Percentiles rank a stretch among this genome's conserved stretches.
phyloP scores from a whole-genome alignment of 2,797 vertebrate genomes.

The Pogoniulus pusillus region DNA sequence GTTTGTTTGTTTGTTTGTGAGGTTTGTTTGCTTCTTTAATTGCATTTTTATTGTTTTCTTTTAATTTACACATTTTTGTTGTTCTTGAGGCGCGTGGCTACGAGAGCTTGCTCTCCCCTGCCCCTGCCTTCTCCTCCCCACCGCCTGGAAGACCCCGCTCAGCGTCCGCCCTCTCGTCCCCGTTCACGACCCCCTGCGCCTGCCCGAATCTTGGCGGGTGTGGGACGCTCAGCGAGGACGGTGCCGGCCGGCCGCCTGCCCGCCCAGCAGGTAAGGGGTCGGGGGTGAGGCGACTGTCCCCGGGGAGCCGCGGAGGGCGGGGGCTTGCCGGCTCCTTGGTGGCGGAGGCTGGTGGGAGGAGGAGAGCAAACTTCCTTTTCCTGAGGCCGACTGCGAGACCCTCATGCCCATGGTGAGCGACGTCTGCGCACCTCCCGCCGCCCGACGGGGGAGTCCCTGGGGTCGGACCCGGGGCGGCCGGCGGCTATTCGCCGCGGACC shows the following conservation, averaged over 20 bases:
- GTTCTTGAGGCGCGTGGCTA: not conserved
- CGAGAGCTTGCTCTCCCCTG: not conserved
- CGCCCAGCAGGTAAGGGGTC: constrained; percentile 50
- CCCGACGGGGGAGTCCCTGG: too few relatives aligned
- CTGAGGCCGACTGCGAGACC: not conserved
- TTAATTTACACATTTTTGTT: not conserved
- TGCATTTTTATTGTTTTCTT: not conserved
- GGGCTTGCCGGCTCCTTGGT: not conserved
- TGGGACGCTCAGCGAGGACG: not conserved
- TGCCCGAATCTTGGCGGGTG: not conserved
- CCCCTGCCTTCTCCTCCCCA: not conserved
- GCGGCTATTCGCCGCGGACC: not conserved
- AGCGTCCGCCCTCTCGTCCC: not conserved
- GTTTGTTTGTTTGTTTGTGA: not conserved
- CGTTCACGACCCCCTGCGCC: not conserved
- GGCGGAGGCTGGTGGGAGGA: not conserved
- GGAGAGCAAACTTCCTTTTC: constrained; percentile 36
- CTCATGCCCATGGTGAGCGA: not conserved
- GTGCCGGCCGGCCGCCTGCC: not conserved
- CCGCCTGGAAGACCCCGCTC: not conserved
- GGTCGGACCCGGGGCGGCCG: not conserved
- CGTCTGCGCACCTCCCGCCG: not conserved
- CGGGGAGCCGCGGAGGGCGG: not conserved
- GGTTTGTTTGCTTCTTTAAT: not conserved
- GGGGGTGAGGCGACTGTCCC: not conserved